Conservation (phyloP, 2,888 invertebrate genomes). For the Pyrocoelia pectoralis region DNA sequence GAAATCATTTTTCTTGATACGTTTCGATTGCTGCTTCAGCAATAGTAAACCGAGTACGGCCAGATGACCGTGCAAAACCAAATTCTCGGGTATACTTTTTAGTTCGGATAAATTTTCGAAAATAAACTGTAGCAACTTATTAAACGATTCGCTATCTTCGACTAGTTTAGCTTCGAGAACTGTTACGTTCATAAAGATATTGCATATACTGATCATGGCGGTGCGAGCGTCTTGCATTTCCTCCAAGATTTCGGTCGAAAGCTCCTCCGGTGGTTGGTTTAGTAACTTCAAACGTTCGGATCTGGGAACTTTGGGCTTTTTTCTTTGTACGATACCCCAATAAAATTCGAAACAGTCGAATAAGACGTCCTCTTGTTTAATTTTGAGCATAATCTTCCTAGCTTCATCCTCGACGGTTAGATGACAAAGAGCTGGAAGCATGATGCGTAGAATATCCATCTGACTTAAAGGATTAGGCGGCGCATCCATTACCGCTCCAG, state of each 20-base stretch:
- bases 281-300: slow-evolving; percentile 79
- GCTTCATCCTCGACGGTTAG: slow-evolving; percentile 91
- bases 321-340: slow-evolving; percentile 87
- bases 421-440: slow-evolving; percentile 90
- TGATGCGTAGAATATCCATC: slow-evolving; percentile 78
- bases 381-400: slow-evolving; percentile 77
- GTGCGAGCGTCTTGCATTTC: slow-evolving; percentile 85
- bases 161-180: slow-evolving; percentile 87
- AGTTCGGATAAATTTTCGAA: slow-evolving; percentile 86
- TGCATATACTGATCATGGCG: slow-evolving; percentile 89
- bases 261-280: slow-evolving; percentile 78
- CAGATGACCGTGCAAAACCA: slow-evolving; percentile 85
- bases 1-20: slow-evolving; percentile 87
- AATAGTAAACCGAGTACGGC: slow-evolving; percentile 83
- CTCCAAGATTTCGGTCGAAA: slow-evolving; percentile 76
- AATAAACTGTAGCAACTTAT: slow-evolving; percentile 83
- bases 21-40: slow-evolving; percentile 82
- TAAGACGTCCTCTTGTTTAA: slow-evolving; percentile 81
- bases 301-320: slow-evolving; percentile 81
- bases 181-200: slow-evolving; percentile 91
- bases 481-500: slow-evolving; percentile 60
- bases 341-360: slow-evolving; percentile 83
- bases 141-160: slow-evolving; percentile 79
- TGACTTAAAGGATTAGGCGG: slow-evolving; percentile 55
- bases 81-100: slow-evolving; percentile 82